Percentiles rank a stretch among this genome's conserved stretches.
Conservation (phyloP, 2,113 vertebrate species). For the Pithys albifrons region DNA sequence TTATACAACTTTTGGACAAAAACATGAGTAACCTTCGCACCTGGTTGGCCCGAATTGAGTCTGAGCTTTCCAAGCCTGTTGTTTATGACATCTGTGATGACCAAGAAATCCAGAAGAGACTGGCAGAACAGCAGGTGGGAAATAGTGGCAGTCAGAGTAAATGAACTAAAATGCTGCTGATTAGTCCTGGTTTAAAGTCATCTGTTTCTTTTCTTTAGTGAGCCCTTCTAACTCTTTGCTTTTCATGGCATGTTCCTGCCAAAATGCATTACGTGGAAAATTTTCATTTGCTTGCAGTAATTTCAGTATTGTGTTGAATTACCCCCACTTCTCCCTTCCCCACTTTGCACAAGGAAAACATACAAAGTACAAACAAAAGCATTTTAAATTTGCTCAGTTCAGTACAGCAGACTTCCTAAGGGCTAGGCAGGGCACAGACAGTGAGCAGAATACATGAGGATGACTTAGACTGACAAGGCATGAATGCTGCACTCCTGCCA, state of each 20-base stretch:
- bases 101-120: slow-evolving; percentile 94
- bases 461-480: background rate
- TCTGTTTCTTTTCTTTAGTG: background rate
- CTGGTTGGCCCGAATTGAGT: slow-evolving; percentile 91
- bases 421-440: background rate
- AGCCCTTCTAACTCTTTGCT: background rate
- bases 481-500: background rate
- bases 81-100: slow-evolving; percentile 87
- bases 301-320: background rate
- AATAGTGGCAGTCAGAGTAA: background rate
- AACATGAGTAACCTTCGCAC: slow-evolving; percentile 95
- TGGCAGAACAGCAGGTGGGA: slow-evolving; percentile 91
- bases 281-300: background rate
- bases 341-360: background rate
- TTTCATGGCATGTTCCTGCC: background rate
- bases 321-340: background rate
- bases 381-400: background rate
- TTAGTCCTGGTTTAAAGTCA: background rate
- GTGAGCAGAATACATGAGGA: background rate
- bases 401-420: background rate
- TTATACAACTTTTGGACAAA: slow-evolving; percentile 91
- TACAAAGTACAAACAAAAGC: background rate
- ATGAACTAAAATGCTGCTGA: background rate
- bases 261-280: background rate
- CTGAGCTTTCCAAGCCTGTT: slow-evolving; percentile 89